Base-by-base conservation (phyloP, 2,113 vertebrate species). In the Myrmophylax atrothorax region DNA sequence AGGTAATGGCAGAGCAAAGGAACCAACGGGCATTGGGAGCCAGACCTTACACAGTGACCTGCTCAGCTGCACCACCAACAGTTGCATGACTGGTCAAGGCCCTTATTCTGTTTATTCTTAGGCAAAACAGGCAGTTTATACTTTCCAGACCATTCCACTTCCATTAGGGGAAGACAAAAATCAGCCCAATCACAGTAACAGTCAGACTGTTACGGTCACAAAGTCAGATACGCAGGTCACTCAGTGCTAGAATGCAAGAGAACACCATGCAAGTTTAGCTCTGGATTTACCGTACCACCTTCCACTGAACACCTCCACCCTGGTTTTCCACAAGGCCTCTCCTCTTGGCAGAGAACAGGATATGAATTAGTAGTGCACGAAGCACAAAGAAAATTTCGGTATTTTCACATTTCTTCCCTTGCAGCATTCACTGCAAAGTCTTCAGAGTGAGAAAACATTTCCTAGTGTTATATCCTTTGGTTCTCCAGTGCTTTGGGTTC, bases 1-100 rank as follows among this genome's bases (percentile, higher is more conserved):
- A 80, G 52, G 18, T 46, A 29, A 56, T 20, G 19, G 44, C 13
- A 33, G 56, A n/a, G 12, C 47, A 55, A 69, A 70, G 50, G 46
- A 28, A 70, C 56, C 5, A 1, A 35, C 1, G 0, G 44, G 24
- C 4, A 2, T 28, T 28, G 40, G 40, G 35, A 88, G 35, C 12
- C 40, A 69, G 14, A 12, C 35, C 18, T 49, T 53, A 23, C 9
- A 9, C 20, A 42, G 25, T 44, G 53, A 47, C n/a, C 23, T 38
- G 3, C 11, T 62, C 1, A 2, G 22, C 47, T 42, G 25, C 28
- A 28, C 42, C 40, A 58, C 23, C 19, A 14, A 14, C 9, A 55
- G 37, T 33, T 29, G 19, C 1, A 2, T 20, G 18, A 81, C 42
- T 58, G 47, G 37, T 35, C 47, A 83, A 81, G 47, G 52, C 14